Evolutionary conservation across 2,797 vertebrate genomes (phyloP), one percentile per base, ranked within the genome.

Genomic region (Australoheros facetus): DNA sequence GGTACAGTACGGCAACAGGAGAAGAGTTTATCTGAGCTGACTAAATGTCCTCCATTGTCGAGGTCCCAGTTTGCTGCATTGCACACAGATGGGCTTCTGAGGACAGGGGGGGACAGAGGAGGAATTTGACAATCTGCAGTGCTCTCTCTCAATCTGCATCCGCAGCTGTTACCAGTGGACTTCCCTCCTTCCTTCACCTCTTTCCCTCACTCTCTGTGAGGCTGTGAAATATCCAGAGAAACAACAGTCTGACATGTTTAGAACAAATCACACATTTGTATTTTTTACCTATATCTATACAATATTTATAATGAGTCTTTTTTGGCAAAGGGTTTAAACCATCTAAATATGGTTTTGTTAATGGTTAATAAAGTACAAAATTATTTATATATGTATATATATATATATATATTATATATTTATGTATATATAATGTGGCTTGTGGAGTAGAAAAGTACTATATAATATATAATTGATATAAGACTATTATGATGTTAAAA

Each of bases 11-110:
- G 62, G 23, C 56, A 71, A 79, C 56, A 42, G 79, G 70, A 75
- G 71, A 42, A 12, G 76, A 71, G 78, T 86, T 90, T 85, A 85
- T 91, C 86, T 14, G 19, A 72, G 73, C 23, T 62, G 56, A 1
- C 77, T 91, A 85, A 93, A 93, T 87, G 91, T 87, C 79, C 72
- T 82, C 84, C 85, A 83, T 93, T 93, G 92, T 92, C 82, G 75
- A 60, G 60, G 79, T 81, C 84, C 78, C 72, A 5, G 69, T 71
- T 74, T n/a, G 75, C 71, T 23, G 81, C 80, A 53, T 77, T 87
- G 73, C 69, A n/a, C 45, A 3, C 86, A 87, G 83, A 91, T 92
- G 89, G 90, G 83, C 84, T 84, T 85, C 79, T 71, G 86, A 86
- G 55, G 83, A 81, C 73, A 42, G 79, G 78, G 3, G 72, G 59